These are phyloP conservation scores for Cerceris ruficornis DNA, from an alignment of 2,888 invertebrate species.

Conservation along the genomic window DNA sequence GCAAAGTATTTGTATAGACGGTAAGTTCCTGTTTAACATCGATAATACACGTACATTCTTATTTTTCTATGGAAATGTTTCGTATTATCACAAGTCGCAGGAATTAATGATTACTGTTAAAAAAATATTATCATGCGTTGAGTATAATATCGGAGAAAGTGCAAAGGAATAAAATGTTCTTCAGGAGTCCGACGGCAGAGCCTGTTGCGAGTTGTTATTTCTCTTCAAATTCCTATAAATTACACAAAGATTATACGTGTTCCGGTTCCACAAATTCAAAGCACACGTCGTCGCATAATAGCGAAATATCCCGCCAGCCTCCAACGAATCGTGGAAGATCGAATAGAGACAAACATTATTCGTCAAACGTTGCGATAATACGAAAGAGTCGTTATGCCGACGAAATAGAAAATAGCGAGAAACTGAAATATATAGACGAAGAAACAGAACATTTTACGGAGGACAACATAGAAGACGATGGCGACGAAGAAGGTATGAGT, in stretches of 20 bases:
- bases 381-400: slow-evolving; percentile 60
- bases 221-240: slow-evolving; percentile 56
- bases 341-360: slow-evolving; percentile 40
- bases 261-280: slow-evolving; percentile 52
- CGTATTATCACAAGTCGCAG: too few relatives aligned
- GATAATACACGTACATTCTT: too few relatives aligned
- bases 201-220: slow-evolving; percentile 52
- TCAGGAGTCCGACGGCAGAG: slow-evolving; percentile 59
- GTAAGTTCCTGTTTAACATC: too few relatives aligned
- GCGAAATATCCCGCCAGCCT: slow-evolving; percentile 27
- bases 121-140: too few relatives aligned
- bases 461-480: slow-evolving; percentile 51
- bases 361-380: slow-evolving; percentile 44
- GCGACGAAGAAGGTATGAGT: slow-evolving; percentile 47
- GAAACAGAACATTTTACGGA: slow-evolving; percentile 50
- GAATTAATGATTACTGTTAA: too few relatives aligned
- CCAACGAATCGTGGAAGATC: slow-evolving; percentile 20
- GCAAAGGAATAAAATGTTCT: slow-evolving; percentile 1
- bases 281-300: slow-evolving; percentile 27
- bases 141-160: not conserved
- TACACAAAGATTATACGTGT: slow-evolving; percentile 50
- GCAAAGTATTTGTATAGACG: too few relatives aligned
- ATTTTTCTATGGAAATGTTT: too few relatives aligned
- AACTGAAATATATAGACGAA: slow-evolving; percentile 53
- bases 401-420: slow-evolving; percentile 54